Evolutionary conservation across 1,140 invertebrate species (phyloP).

Genomic region (Aphaenogaster floridana): DNA sequence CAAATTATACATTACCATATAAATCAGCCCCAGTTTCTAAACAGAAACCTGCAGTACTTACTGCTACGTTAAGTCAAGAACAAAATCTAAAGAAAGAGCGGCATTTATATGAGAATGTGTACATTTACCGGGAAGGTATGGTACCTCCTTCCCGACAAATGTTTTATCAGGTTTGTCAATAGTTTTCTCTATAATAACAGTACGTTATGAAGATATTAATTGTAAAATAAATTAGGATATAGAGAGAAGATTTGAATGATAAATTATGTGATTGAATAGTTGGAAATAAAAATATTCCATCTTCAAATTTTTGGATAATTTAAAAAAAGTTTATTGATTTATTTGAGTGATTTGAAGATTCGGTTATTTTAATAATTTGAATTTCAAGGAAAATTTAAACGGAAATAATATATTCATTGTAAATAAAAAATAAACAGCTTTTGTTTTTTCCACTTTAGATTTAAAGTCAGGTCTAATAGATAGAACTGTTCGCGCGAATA

Average conservation of each 20-base stretch:
- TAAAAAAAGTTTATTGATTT: not conserved
- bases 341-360: not conserved
- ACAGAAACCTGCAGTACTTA: conserved; percentile 84
- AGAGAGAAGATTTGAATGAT: not conserved
- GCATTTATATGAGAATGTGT: conserved; percentile 85
- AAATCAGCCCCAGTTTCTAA: conserved; percentile 85
- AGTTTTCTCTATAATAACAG: not conserved
- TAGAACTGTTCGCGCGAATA: not conserved
- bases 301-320: not conserved
- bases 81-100: conserved; percentile 78
- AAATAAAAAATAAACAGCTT: too few species aligned
- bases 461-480: too few species aligned
- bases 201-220: not conserved
- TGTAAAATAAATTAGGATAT: not conserved
- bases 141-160: conserved; percentile 93
- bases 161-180: conserved; percentile 91
- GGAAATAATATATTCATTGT: too few species aligned
- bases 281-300: not conserved
- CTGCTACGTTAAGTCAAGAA: conserved; percentile 78
- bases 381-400: not conserved
- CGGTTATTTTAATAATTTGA: not conserved
- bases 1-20: conserved; percentile 87
- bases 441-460: too few species aligned
- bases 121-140: conserved; percentile 90
- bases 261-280: conserved; percentile 9